Evolutionary conservation across 2,797 vertebrate genomes (phyloP).

Genomic region (Salarias fasciatus): DNA sequence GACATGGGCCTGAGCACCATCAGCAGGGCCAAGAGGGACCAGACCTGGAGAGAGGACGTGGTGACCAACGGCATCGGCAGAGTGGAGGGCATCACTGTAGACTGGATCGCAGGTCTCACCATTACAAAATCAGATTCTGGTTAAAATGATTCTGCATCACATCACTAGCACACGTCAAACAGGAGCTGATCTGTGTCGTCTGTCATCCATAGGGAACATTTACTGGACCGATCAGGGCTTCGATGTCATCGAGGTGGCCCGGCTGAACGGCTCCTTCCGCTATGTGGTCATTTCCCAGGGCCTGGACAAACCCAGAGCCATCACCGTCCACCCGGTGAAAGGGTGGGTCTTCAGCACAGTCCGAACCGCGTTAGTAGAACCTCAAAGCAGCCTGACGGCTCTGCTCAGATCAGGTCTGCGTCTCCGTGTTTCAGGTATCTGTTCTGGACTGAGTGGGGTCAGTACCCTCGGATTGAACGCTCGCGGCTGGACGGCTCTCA

Average conservation of each 20-base stretch:
- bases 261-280: conserved; percentile 96
- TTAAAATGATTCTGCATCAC: too few relatives aligned
- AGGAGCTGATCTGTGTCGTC: too few relatives aligned
- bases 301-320: conserved; percentile 95
- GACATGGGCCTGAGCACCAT: conserved; percentile 99
- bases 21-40: conserved; percentile 95
- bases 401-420: neutral
- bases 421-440: conserved; percentile 84
- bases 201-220: conserved; percentile 88
- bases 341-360: conserved; percentile 82
- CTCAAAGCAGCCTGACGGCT: neutral
- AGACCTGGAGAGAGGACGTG: conserved; percentile 97
- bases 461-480: conserved; percentile 96
- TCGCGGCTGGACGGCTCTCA: conserved; percentile 92
- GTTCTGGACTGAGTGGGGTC: conserved; percentile 99
- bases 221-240: conserved; percentile 99
- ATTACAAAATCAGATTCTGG: neutral
- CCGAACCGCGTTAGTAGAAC: too few relatives aligned
- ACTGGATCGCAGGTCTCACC: conserved; percentile 93
- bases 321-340: conserved; percentile 94
- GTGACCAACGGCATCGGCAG: conserved; percentile 97
- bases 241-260: conserved; percentile 96
- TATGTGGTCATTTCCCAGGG: conserved; percentile 97
- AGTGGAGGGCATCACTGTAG: conserved; percentile 96
- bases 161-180: too few relatives aligned